Evolutionary conservation across 1,140 invertebrate species (phyloP), one percentile per base, ranked within the genome.

Genomic region (Caenorhabditis brenneri): DNA sequence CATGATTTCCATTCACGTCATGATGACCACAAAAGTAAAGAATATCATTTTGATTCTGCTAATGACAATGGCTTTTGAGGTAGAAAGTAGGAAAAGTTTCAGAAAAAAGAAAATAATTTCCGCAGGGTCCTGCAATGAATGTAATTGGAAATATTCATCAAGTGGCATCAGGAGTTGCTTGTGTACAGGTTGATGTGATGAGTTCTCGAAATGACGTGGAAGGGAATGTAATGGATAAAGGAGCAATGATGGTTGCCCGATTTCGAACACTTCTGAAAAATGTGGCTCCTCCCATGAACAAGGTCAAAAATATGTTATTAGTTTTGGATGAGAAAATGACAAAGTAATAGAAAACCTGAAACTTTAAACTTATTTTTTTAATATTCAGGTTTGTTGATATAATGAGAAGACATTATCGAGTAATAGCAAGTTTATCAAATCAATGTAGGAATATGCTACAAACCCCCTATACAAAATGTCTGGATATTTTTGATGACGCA

Each of bases 111-210:
- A 12, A 7, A n/a, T 7, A 15, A n/a, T 49, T 51, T 29, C 29
- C n/a, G n/a, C n/a, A 80, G 78, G 81, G 55, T 24, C 33, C 55
- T 9, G 81, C 81, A 46, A 65, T 82, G 81, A 82, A 74, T 36
- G 81, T 60, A 6, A 46, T 82, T 10, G 60, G 36, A 12, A 82
- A 82, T 22, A 42, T 82, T 15, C 81, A 82, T 49, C 81, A 60
- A 36, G 60, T 82, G 5, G 81, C 81, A n/a, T 36, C 55, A n/a
- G 81, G 81, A n/a, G 60, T 82, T 19, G 81, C 81, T 29, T 82
- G 81, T 74, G 58, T 82, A 27, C 81, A 82, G 46, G 51, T 39
- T n/a, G 81, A 82, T 69, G 81, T 82, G 6, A 65, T 60, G 36
- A 42, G 36, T 24, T 82, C 81, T n/a, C 31, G 36, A 36, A 51